phyloP scores from a whole-genome alignment of 2,888 invertebrate species.

The Portevinia maculata region DNA sequence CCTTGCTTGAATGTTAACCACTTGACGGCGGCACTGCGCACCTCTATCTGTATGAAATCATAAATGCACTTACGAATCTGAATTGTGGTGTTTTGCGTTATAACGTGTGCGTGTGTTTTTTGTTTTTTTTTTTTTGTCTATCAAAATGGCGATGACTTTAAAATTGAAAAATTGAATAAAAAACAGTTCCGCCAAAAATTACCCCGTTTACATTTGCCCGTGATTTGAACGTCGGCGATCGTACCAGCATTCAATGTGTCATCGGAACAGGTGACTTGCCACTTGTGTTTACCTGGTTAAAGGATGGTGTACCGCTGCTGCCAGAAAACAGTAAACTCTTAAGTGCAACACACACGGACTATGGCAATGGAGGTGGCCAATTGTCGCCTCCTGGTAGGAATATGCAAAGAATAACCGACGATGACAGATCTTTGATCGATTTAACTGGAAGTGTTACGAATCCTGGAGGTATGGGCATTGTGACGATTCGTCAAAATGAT shows the following conservation, averaged over 20 bases:
- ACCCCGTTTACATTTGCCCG: conserved; percentile 87
- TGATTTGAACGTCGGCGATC: conserved; percentile 85
- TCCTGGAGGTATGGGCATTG: conserved; percentile 82
- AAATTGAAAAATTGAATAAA: neutral
- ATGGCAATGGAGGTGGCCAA: conserved; percentile 6
- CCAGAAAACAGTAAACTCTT: conserved; percentile 75
- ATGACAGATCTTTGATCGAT: conserved; percentile 6
- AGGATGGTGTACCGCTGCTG: conserved; percentile 84
- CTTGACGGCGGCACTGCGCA: conserved; percentile 44
- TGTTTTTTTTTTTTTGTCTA: conserved; percentile 17
- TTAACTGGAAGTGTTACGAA: conserved; percentile 79
- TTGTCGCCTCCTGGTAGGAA: conserved; percentile 1
- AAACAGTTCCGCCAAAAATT: conserved; percentile 86
- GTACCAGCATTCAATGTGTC: conserved; percentile 85
- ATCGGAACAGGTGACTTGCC: conserved; percentile 86
- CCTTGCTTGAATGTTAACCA: conserved; percentile 55
- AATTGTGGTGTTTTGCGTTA: neutral
- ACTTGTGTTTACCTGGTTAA: conserved; percentile 86
- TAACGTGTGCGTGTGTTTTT: neutral
- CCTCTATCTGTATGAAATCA: conserved; percentile 4
- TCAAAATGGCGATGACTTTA: neutral
- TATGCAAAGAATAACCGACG: neutral
- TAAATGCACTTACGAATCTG: neutral
- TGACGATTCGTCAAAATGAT: conserved; percentile 85
- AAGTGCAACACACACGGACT: conserved; percentile 9